These are phyloP conservation scores for Protobothrops flavoviridis DNA, from an alignment of 2,113 vertebrate species.

Conservation along the genomic window DNA sequence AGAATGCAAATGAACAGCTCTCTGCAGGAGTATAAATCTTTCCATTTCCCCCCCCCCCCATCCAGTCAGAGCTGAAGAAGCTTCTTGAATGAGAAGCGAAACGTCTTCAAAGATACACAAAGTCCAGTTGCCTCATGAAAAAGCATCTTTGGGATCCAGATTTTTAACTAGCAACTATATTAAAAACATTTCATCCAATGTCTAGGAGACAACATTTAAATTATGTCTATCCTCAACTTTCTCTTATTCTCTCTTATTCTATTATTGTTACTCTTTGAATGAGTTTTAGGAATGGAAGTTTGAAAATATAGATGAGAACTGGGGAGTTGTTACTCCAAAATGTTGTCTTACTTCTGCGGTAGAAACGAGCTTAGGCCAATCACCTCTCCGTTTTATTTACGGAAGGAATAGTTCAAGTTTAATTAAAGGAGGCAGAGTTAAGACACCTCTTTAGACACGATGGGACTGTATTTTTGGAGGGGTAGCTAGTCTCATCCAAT, in stretches of 20 bases:
- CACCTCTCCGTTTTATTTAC: neutral
- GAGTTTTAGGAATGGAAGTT: neutral
- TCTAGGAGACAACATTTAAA: neutral
- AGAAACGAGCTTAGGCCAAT: neutral
- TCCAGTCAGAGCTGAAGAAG: too few species aligned
- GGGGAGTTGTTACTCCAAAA: neutral
- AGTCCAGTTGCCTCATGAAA: too few species aligned
- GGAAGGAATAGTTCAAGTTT: neutral
- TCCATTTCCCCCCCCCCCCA: too few species aligned
- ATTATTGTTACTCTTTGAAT: neutral
- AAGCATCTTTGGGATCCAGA: neutral
- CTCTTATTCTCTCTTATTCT: neutral
- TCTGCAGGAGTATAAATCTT: too few species aligned
- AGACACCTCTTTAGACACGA: neutral
- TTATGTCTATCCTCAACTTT: neutral
- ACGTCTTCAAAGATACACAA: too few species aligned
- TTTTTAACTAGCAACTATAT: neutral
- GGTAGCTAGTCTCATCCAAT: neutral
- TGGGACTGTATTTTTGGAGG: neutral
- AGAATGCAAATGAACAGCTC: too few species aligned
- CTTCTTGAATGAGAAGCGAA: too few species aligned
- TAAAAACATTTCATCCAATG: neutral
- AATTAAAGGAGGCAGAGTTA: neutral
- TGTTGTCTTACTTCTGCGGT: neutral
- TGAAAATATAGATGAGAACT: neutral